Evolutionary conservation across 2,888 invertebrate genomes (phyloP).

Genomic region (Parnassius mnemosyne): DNA sequence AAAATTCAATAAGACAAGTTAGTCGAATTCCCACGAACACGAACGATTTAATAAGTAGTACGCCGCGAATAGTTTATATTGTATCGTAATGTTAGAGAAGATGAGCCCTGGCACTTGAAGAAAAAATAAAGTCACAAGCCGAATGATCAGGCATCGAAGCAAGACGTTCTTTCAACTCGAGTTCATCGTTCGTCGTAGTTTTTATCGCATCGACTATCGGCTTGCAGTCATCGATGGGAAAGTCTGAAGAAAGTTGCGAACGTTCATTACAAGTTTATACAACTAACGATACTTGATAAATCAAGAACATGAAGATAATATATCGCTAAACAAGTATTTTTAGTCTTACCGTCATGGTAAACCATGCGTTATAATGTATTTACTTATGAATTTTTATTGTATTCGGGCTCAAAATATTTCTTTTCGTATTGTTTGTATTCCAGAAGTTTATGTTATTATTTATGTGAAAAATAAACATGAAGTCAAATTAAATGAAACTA

Average conservation of each 20-base stretch:
- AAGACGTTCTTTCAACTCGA: slow-evolving; percentile 73
- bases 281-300: slow-evolving; percentile 7
- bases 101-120: slow-evolving; percentile 10
- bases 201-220: slow-evolving; percentile 51
- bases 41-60: slow-evolving; percentile 34
- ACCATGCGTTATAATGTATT: neutral
- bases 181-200: slow-evolving; percentile 70
- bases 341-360: neutral
- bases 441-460: too few species aligned
- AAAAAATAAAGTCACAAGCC: slow-evolving; percentile 12
- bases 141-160: slow-evolving; percentile 58
- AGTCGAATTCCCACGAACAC: slow-evolving; percentile 47
- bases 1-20: slow-evolving; percentile 32
- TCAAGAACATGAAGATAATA: slow-evolving; percentile 9
- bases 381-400: too few species aligned
- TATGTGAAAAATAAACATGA: too few species aligned
- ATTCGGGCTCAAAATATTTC: too few species aligned
- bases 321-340: neutral
- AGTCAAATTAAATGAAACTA: too few species aligned
- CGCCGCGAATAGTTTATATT: slow-evolving; percentile 6
- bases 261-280: slow-evolving; percentile 16
- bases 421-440: too few species aligned
- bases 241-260: slow-evolving; percentile 51
- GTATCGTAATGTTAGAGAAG: slow-evolving; percentile 12
- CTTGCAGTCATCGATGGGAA: slow-evolving; percentile 61